Percentiles rank a stretch among this genome's conserved stretches.
phyloP scores from a whole-genome alignment of 2,888 invertebrate genomes.

The Exocentrus adspersus region DNA sequence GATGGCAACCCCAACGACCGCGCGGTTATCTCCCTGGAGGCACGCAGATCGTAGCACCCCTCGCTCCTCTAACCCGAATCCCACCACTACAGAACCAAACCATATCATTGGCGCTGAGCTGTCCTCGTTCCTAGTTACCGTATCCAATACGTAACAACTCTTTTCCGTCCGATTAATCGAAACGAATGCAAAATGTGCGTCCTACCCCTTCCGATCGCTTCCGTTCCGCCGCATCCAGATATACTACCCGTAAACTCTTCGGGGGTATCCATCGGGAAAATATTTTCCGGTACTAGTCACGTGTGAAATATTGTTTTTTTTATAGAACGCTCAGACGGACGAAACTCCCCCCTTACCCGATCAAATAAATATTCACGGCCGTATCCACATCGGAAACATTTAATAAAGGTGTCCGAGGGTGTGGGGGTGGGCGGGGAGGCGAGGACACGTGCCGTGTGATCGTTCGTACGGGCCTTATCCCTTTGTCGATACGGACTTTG shows the following conservation, averaged over 20 bases:
- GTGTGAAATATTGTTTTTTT: conserved; percentile 51
- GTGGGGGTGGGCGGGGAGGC: background rate
- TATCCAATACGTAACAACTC: background rate
- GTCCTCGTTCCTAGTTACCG: background rate
- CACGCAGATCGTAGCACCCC: conserved; percentile 41
- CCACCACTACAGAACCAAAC: background rate
- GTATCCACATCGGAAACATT: background rate
- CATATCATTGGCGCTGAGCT: background rate
- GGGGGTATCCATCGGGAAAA: conserved; percentile 39
- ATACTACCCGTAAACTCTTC: no score
- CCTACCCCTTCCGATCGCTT: no score
- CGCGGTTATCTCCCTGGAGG: conserved; percentile 47
- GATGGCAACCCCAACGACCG: conserved; percentile 38
- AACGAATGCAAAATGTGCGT: no score
- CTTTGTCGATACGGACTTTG: no score
- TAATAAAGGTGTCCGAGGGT: conserved; percentile 17
- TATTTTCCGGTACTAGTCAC: conserved; percentile 48
- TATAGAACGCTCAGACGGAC: conserved; percentile 36
- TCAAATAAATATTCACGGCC: conserved; percentile 18
- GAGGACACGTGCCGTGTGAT: background rate
- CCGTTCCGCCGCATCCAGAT: background rate
- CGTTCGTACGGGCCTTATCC: background rate
- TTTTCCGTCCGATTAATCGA: background rate
- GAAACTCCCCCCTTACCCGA: conserved; percentile 7
- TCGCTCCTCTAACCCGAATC: background rate